Evolutionary conservation across 2,888 invertebrate genomes (phyloP), one percentile per base, ranked within the genome.

Genomic region (Thumatha senex): DNA sequence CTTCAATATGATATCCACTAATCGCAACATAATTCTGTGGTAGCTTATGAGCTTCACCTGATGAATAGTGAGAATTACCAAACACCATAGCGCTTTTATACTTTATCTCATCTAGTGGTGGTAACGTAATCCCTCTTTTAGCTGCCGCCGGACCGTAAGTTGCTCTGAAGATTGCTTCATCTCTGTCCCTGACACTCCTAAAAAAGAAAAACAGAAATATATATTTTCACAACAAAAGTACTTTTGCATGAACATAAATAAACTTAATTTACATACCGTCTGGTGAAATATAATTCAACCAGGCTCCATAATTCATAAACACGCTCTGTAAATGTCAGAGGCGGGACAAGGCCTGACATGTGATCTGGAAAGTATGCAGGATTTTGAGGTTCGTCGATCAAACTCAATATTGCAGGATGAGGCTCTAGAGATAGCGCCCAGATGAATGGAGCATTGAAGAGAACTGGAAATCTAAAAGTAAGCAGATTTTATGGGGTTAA

Each of bases 1-100:
- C 56, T 13, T 76, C 68, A 33, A 87, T 79, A 50, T 86, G 84
- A 49, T 82, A 86, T 11, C 87, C 87, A 39, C 74, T 77, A 48
- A 86, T 74, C 0, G 71, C 58, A 31, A 71, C 70, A 39, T 79
- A 82, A 51, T 69, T 84, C 30, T 76, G 77, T 0, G 87, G 87
- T 1, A 86, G 15, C 2, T 66, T 61, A 0, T 76, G 58, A 7
- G 77, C 52, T 29, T 67, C 58, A 0, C 84, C 83, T 1, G 70
- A 47, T 0, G 81, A 80, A 0, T 73, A 50, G 18, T 87, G 83
- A 0, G 86, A 82, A 49, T 86, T 86, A 0, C 77, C 81, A 1
- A 87, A 53, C 42, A 87, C 64, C 31, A 88, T 40, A 0, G 86
- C 81, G 1, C 58, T 71, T 5, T 83, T 84, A 51, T 72, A 72